These are phyloP conservation scores for Lepidurus arcticus DNA, from an alignment of 1,140 invertebrate genomes.

Conservation along the genomic window DNA sequence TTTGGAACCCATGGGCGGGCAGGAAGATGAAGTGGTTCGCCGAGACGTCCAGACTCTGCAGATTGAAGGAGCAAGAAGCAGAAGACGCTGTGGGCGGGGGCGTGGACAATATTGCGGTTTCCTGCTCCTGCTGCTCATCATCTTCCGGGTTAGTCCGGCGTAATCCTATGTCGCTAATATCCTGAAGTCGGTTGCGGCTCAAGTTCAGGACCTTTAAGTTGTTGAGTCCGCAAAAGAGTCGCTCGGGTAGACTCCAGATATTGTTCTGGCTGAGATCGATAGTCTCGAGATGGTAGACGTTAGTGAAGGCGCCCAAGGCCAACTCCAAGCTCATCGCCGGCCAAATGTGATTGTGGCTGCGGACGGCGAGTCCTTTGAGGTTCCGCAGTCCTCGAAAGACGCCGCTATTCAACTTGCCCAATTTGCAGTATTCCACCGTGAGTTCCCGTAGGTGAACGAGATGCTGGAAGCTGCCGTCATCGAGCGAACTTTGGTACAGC, in stretches of 20 bases:
- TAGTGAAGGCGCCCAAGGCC: conserved; percentile 64
- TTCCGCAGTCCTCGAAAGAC: conserved; percentile 73
- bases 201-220: conserved; percentile 70
- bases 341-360: conserved; percentile 84
- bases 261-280: conserved; percentile 83
- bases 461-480: conserved; percentile 73
- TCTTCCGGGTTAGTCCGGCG: background rate
- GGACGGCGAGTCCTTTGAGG: conserved; percentile 72
- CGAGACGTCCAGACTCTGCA: conserved; percentile 75
- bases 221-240: conserved; percentile 69
- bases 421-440: conserved; percentile 83
- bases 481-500: conserved; percentile 79
- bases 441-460: conserved; percentile 73
- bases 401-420: conserved; percentile 75
- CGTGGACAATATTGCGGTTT: conserved; percentile 26
- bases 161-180: conserved; percentile 68
- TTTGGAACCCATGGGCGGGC: conserved; percentile 74
- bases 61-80: conserved; percentile 60
- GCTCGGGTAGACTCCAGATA: conserved; percentile 75
- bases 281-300: conserved; percentile 64
- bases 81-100: background rate
- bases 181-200: conserved; percentile 72
- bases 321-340: conserved; percentile 75
- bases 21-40: conserved; percentile 82
- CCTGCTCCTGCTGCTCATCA: conserved; percentile 52